Base-by-base conservation (phyloP, 2,888 invertebrate species). In the Allygus modestus region DNA sequence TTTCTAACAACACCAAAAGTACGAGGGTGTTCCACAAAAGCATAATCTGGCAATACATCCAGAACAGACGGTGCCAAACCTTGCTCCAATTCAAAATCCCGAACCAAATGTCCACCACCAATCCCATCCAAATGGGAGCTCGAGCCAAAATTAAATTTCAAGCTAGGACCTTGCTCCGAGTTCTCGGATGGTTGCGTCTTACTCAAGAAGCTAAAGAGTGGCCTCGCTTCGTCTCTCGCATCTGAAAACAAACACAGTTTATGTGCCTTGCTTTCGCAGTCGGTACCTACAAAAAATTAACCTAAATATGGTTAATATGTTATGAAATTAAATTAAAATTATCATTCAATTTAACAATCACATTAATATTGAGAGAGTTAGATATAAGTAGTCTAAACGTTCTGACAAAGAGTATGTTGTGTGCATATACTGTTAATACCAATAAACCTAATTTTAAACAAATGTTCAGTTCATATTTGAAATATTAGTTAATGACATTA, bases 81-180 rank as follows among this genome's bases (percentile, higher is more conserved):
- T 75, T 73, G 71, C 33, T 31, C 73, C 82, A 51, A 23, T 5
- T 41, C 69, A n/a, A 71, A 31, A 71, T 71, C 71, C 31, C 75
- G 75, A 17, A 83, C 37, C 46, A 83, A 75, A 54, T 83, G 73
- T 20, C 83, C 83, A 26, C 75, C 83, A 83, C 83, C 83, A 7
- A 83, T 75, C 43, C 83, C 75, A 28, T 83, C 83, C 41, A 83
- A 83, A 15, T 83, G 83, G 11, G 75, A 37, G 20, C 37, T 58
- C 20, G 75, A 75, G n/a, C 75, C 61, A 75, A 54, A 33, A 17
- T 33, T 12, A 28, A 43, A 51, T 20, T 54, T 58, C 9, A 31
- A 54, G 15, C 26, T 9, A 33, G 79, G 51, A 79, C 79, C 79
- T 79, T 15, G 46, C 33, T 79, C 58, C 26, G 31, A 15, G 33